A percentile compares a stretch with the other conserved stretches of the same genome.
phyloP scores from a whole-genome alignment of 2,113 vertebrate species.

The Crypturellus undulatus region DNA sequence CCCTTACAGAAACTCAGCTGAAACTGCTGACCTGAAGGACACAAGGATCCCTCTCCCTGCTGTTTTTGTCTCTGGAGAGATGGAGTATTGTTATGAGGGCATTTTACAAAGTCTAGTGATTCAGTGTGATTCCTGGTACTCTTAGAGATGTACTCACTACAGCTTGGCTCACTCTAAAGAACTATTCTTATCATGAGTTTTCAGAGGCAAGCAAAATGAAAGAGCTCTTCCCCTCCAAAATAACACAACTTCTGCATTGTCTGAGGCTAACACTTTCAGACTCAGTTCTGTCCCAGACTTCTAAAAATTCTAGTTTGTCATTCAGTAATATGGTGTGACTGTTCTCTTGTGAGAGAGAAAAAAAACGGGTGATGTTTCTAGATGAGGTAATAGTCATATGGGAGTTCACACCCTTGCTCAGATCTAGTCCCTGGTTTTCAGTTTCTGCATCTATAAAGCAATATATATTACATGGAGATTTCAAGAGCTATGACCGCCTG shows the following conservation, averaged over 20 bases:
- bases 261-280: neutral
- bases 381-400: neutral
- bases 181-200: neutral
- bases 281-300: neutral
- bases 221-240: neutral
- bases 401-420: constrained; percentile 12
- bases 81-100: neutral
- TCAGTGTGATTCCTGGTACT: neutral
- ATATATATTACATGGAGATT: neutral
- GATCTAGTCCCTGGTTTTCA: neutral
- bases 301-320: neutral
- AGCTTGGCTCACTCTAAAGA: neutral
- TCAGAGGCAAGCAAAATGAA: neutral
- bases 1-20: neutral
- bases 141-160: neutral
- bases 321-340: neutral
- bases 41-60: neutral
- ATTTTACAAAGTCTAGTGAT: neutral
- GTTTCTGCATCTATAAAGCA: constrained; percentile 6
- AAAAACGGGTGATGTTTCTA: neutral
- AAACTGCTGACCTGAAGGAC: neutral
- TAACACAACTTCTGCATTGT: neutral
- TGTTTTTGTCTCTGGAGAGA: neutral
- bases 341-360: neutral
- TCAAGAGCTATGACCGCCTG: neutral